phyloP scores from a whole-genome alignment of 2,797 vertebrate genomes.

The Delichon dasypus region DNA sequence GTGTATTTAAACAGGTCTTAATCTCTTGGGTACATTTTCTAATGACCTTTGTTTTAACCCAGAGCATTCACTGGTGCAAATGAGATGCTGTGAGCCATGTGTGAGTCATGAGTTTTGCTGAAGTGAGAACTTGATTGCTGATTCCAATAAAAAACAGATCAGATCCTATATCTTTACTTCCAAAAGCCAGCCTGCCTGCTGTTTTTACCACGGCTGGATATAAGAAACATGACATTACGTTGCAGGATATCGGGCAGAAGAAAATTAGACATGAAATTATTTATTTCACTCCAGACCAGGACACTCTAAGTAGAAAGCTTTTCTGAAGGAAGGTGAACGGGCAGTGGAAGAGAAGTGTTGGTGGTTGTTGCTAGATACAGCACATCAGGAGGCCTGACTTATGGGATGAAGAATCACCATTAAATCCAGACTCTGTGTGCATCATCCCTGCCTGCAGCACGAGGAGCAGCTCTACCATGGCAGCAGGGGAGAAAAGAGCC shows the following conservation, averaged over 20 bases:
- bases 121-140: background rate
- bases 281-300: rapidly evolving
- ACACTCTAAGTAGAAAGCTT: background rate
- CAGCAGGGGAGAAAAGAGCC: background rate
- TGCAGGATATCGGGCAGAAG: background rate
- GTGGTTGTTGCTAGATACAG: background rate
- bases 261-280: background rate
- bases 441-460: background rate
- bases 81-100: background rate
- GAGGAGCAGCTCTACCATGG: background rate
- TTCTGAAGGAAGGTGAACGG: background rate
- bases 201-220: background rate
- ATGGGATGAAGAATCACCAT: background rate
- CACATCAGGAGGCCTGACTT: background rate
- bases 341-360: background rate
- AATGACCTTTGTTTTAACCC: conserved; percentile 29
- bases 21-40: background rate
- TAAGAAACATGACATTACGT: background rate
- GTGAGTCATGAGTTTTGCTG: background rate
- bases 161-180: background rate
- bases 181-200: background rate
- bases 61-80: background rate
- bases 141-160: background rate
- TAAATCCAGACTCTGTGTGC: rapidly evolving
- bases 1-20: conserved; percentile 31